phyloP scores from a whole-genome alignment of 2,797 vertebrate genomes.

The Nannoperca australis region DNA sequence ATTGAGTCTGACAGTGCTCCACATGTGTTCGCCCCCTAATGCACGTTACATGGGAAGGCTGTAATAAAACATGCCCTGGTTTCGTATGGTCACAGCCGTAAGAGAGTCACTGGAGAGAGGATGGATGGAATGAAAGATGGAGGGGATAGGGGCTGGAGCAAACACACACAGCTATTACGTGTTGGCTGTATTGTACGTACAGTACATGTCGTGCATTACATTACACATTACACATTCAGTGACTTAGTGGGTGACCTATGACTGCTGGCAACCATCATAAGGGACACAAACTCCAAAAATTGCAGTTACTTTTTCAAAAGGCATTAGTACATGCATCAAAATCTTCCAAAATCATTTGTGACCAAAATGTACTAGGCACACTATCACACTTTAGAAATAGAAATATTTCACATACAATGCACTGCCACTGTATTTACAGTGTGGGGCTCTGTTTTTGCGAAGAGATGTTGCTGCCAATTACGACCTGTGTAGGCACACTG shows the following conservation, averaged over 20 bases:
- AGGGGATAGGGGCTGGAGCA: conserved; percentile 11
- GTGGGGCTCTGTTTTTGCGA: background rate
- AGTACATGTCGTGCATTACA: background rate
- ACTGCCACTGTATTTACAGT: too few species aligned
- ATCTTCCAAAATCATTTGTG: background rate
- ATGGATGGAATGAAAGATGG: conserved; percentile 2
- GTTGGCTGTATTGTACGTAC: background rate
- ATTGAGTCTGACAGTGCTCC: conserved; percentile 58
- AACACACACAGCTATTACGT: background rate
- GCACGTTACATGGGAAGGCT: conserved; percentile 25
- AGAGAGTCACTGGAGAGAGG: conserved; percentile 34
- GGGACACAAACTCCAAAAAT: background rate
- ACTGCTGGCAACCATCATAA: background rate
- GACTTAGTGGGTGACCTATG: background rate
- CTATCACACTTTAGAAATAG: background rate
- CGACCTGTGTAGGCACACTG: background rate
- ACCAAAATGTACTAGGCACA: background rate
- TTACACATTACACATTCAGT: background rate
- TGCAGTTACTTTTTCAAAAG: background rate
- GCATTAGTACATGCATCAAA: background rate
- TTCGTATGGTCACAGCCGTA: background rate
- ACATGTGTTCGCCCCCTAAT: conserved; percentile 25
- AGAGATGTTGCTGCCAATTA: background rate
- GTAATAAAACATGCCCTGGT: conserved; percentile 33
- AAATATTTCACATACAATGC: background rate